Base-by-base conservation (phyloP, 2,888 invertebrate genomes). In the Drosophila mimica region DNA sequence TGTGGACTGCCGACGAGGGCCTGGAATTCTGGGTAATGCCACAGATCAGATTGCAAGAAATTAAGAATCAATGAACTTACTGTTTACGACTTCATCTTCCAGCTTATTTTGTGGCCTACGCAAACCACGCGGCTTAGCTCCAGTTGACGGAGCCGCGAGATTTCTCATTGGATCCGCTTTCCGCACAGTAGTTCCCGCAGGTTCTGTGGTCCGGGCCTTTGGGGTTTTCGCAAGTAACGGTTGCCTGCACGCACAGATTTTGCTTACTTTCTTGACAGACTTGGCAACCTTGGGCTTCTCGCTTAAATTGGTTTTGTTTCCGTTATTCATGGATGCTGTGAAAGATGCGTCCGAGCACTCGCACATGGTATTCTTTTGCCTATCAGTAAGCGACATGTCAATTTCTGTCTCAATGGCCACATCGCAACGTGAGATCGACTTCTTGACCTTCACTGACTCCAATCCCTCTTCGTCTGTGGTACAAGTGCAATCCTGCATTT, bases 11-110 rank as follows among this genome's bases (percentile, higher is more conserved):
- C 74, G 68, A 8, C 58, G 49, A 28, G n/a, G 40, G 49, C 64
- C 77, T 78, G 77, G n/a, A 80, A 76, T 64, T 64, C 77, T 78
- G 54, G 17, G 31, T 79, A 67, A 80, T 51, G 54, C 36, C 40
- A 64, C 48, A 49, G 48, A 78, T 80, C 81, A 80, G 38, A 68
- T 61, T 51, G 61, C 56, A 62, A n/a, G 49, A 49, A 28, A 20
- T 25, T 33, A 31, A 58, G 43, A 33, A 25, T n/a, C 13, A 20
- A 34, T 46, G 1, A 30, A 76, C 77, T 78, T 80, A 78, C 77
- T 54, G 11, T 38, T 61, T 62, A 38, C 2, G 6, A 8, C 3
- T 13, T 79, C 74, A 1, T 77, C 75, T 7, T 77, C 76, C 9
- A 38, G 1, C 8, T 71, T 75, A 20, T 8, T 9, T 0, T 30